phyloP scores from a whole-genome alignment of 1,140 invertebrate species.

The Condylostylus longicornis region DNA sequence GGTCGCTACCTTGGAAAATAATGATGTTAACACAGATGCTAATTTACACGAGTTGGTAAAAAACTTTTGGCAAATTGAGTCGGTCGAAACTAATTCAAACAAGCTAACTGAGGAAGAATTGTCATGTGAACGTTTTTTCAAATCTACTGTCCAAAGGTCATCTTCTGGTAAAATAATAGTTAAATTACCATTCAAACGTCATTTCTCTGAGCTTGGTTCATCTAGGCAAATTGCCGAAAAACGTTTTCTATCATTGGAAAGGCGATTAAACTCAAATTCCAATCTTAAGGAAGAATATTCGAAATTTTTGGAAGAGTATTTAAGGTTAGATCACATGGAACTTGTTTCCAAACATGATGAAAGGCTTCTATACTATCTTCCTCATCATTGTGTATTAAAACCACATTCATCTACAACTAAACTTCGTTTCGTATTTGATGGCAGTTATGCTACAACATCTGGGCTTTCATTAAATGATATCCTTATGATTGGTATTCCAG shows the following conservation, averaged over 20 bases:
- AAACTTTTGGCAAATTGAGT: slow-evolving; percentile 17
- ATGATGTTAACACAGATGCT: too few species aligned
- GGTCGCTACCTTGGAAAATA: too few species aligned
- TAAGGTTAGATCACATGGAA: slow-evolving; percentile 24
- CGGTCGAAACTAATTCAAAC: slow-evolving; percentile 4
- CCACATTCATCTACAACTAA: slow-evolving; percentile 18
- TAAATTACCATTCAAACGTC: slow-evolving; percentile 10
- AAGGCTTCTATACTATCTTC: slow-evolving; percentile 13
- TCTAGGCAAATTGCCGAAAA: slow-evolving; percentile 16
- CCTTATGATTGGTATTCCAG: slow-evolving; percentile 18
- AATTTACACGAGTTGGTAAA: slow-evolving; percentile 7
- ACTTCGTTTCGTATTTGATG: slow-evolving; percentile 30
- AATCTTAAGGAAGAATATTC: slow-evolving; percentile 8
- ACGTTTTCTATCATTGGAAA: slow-evolving; percentile 19
- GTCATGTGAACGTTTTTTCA: slow-evolving; percentile 7
- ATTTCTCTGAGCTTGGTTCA: slow-evolving; percentile 17
- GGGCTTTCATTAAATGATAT: slow-evolving; percentile 30
- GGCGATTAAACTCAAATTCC: slow-evolving; percentile 16
- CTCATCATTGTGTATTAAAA: slow-evolving; percentile 30
- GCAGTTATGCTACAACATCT: slow-evolving; percentile 19
- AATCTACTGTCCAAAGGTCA: slow-evolving; percentile 2
- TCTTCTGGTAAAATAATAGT: slow-evolving; percentile 10
- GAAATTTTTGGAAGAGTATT: slow-evolving; percentile 22
- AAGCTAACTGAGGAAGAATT: slow-evolving; percentile 6
- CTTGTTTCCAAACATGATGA: slow-evolving; percentile 14